phyloP scores from a whole-genome alignment of 2,888 invertebrate genomes.

The Phengaris arion region DNA sequence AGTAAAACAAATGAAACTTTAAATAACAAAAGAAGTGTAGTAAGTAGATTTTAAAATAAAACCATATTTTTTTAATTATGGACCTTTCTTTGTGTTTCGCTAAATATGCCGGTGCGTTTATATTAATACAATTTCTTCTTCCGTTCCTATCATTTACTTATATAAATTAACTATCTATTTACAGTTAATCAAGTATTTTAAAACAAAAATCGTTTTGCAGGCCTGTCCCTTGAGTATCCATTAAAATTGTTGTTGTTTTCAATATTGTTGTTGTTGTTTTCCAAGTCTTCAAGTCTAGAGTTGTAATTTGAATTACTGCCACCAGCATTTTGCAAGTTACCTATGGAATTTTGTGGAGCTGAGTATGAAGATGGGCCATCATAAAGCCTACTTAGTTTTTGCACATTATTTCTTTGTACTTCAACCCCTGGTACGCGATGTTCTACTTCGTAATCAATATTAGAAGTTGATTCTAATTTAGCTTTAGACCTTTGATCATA shows the following conservation, averaged over 20 bases:
- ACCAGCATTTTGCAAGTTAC: constrained; percentile 50
- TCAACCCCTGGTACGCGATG: background rate
- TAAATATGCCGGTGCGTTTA: too few relatives aligned
- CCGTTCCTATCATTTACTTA: too few relatives aligned
- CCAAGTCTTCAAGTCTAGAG: constrained; percentile 62
- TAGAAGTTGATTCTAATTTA: constrained; percentile 8
- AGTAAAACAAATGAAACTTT: too few relatives aligned
- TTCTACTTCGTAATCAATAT: constrained; percentile 2
- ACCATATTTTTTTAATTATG: too few relatives aligned
- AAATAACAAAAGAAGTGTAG: too few relatives aligned
- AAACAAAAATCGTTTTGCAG: constrained; percentile 52
- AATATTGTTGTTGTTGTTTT: constrained; percentile 43
- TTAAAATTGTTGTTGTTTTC: constrained; percentile 40
- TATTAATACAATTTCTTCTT: too few relatives aligned
- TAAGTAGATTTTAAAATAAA: too few relatives aligned
- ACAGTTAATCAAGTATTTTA: constrained; percentile 13
- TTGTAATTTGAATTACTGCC: constrained; percentile 47
- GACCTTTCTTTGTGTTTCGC: too few relatives aligned
- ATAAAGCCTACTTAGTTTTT: constrained; percentile 53
- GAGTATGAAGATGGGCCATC: constrained; percentile 70
- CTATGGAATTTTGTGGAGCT: constrained; percentile 66
- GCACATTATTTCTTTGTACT: constrained; percentile 20
- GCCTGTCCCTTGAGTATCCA: constrained; percentile 58
- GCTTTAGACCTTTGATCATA: background rate
- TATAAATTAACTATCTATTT: background rate